phyloP scores from a whole-genome alignment of 2,888 invertebrate genomes.

The Limnephilus auricula region DNA sequence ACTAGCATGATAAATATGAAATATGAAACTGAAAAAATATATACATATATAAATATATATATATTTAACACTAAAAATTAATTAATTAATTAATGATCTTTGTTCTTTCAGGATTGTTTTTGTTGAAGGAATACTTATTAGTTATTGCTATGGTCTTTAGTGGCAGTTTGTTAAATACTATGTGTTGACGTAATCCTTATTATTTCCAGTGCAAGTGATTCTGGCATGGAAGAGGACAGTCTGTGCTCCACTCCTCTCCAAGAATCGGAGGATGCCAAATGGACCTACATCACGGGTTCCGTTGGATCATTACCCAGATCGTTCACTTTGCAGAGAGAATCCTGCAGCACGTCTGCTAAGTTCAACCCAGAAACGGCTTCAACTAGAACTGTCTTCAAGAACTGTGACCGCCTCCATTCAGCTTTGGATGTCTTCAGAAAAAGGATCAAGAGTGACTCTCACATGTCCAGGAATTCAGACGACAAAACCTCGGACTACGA shows the following conservation, averaged over 20 bases:
- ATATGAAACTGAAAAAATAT: no score
- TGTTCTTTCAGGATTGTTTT: no score
- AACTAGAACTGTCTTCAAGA: slow-evolving; percentile 69
- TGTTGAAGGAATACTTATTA: no score
- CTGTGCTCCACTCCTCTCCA: slow-evolving; percentile 58
- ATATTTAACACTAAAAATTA: no score
- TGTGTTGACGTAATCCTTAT: slow-evolving; percentile 3
- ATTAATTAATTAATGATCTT: no score
- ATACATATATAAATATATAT: no score
- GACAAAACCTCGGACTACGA: slow-evolving; percentile 47
- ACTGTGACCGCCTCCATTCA: slow-evolving; percentile 68
- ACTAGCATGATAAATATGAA: no score
- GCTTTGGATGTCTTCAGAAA: slow-evolving; percentile 74
- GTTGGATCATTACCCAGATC: slow-evolving; percentile 70
- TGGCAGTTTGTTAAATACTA: not conserved
- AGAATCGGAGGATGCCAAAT: slow-evolving; percentile 50
- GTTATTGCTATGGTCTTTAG: no score
- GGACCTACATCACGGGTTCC: slow-evolving; percentile 70
- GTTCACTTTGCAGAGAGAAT: slow-evolving; percentile 23
- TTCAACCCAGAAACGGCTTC: slow-evolving; percentile 56
- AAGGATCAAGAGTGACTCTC: slow-evolving; percentile 76
- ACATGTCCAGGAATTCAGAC: slow-evolving; percentile 68
- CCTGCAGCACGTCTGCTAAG: slow-evolving; percentile 52
- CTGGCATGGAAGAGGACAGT: slow-evolving; percentile 68
- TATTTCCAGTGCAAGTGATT: slow-evolving; percentile 63